Evolutionary conservation across 1,140 invertebrate genomes (phyloP).

Genomic region (Drosophila bocki): DNA sequence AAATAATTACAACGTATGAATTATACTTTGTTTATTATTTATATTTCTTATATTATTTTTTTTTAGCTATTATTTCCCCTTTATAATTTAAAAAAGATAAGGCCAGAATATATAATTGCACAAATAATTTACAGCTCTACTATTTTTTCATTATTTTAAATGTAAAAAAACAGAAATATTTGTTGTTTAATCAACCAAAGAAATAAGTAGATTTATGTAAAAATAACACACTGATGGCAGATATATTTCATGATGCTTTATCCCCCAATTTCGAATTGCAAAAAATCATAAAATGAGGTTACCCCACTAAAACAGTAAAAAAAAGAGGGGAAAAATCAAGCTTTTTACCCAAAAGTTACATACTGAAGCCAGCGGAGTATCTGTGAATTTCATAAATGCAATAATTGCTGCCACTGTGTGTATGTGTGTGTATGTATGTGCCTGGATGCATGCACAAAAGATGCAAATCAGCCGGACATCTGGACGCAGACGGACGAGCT

Average conservation of each 20-base stretch:
- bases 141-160: conserved; percentile 3
- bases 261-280: background rate
- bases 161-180: background rate
- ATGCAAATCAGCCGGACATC: conserved; percentile 76
- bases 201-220: background rate
- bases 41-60: background rate
- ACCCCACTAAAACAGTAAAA: conserved; percentile 2
- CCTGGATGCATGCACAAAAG: conserved; percentile 68
- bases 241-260: background rate
- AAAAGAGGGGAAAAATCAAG: conserved; percentile 6
- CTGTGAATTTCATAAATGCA: conserved; percentile 75
- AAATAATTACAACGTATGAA: background rate
- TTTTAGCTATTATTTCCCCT: too few species aligned
- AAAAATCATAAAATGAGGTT: background rate
- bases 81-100: background rate
- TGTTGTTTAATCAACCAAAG: background rate
- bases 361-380: conserved; percentile 37
- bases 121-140: background rate
- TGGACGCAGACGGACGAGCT: conserved; percentile 55
- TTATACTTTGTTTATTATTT: background rate
- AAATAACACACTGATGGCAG: background rate
- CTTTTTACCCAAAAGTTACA: conserved; percentile 30
- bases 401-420: conserved; percentile 59
- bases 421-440: conserved; percentile 10
- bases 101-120: background rate